Percentiles rank a stretch among this genome's conserved stretches.
phyloP scores from a whole-genome alignment of 1,140 invertebrate species.

The Octopus sinensis region DNA sequence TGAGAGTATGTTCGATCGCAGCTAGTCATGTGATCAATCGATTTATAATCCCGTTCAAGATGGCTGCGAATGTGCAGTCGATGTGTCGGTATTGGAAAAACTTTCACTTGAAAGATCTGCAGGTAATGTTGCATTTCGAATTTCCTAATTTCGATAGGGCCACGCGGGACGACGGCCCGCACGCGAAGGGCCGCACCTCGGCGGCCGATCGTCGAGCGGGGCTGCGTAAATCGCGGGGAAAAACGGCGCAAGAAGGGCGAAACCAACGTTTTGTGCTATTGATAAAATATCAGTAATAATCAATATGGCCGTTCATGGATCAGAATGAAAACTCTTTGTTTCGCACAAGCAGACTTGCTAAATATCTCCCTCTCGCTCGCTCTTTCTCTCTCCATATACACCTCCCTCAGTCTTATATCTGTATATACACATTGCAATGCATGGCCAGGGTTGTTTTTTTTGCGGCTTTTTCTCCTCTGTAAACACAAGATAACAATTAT shows the following conservation, averaged over 20 bases:
- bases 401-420: no score
- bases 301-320: conserved; percentile 44
- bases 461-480: no score
- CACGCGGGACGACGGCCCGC: no score
- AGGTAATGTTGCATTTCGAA: conserved; percentile 50
- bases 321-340: conserved; percentile 3
- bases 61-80: conserved; percentile 61
- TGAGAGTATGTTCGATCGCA: conserved; percentile 36
- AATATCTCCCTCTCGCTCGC: no score
- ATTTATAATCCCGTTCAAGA: conserved; percentile 57
- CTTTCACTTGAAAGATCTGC: conserved; percentile 59
- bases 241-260: no score
- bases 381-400: no score
- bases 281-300: conserved; percentile 48
- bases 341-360: no score
- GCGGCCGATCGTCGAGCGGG: neutral
- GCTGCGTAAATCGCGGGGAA: neutral
- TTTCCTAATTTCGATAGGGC: neutral
- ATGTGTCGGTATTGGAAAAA: conserved; percentile 60
- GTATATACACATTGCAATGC: no score
- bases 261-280: conserved; percentile 27
- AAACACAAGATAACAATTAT: no score
- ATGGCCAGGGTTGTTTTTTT: no score
- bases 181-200: no score
- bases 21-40: conserved; percentile 58